Evolutionary conservation across 1,140 invertebrate species (phyloP), one percentile per base, ranked within the genome.

Genomic region (Ruditapes philippinarum): DNA sequence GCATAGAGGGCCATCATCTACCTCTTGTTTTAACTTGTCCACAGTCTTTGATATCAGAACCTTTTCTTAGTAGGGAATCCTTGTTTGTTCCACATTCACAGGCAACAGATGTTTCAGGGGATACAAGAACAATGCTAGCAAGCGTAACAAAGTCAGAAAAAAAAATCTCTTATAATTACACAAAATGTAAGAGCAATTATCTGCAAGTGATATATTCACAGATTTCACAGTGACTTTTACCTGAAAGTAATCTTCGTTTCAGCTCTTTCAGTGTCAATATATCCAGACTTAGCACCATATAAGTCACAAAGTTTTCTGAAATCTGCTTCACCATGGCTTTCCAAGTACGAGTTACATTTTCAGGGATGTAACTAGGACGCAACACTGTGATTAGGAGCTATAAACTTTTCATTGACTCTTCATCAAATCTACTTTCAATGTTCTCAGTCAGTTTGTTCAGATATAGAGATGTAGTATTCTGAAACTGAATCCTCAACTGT

Each of bases 51-150:
- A n/a, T n/a, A n/a, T n/a, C n/a, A n/a, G n/a, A n/a, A n/a, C n/a
- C n/a, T n/a, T n/a, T n/a, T n/a, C n/a, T n/a, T n/a, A n/a, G n/a
- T n/a, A n/a, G n/a, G n/a, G n/a, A n/a, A n/a, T n/a, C n/a, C n/a
- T n/a, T n/a, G n/a, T n/a, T n/a, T n/a, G n/a, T n/a, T n/a, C 74
- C 74, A 0, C 74, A 22, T 33, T 78, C 74, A 78, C 74, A 78
- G 25, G 74, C 74, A 36, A 78, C 74, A 78, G 40, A 49, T 49
- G 74, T 78, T 17, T 49, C 40, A 49, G 74, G 74, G 9, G 74
- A 45, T n/a, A 51, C 49, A 19, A 78, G 40, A 12, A 78, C n/a
- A 45, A 49, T 7, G 9, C 19, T 51, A 28, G 74, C 74, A 40
- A 78, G 49, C 12, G 22, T 19, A n/a, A 33, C 74, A 78, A 49